Evolutionary conservation across 2,113 vertebrate genomes (phyloP), one percentile per base, ranked within the genome.

Genomic region (Vidua macroura): DNA sequence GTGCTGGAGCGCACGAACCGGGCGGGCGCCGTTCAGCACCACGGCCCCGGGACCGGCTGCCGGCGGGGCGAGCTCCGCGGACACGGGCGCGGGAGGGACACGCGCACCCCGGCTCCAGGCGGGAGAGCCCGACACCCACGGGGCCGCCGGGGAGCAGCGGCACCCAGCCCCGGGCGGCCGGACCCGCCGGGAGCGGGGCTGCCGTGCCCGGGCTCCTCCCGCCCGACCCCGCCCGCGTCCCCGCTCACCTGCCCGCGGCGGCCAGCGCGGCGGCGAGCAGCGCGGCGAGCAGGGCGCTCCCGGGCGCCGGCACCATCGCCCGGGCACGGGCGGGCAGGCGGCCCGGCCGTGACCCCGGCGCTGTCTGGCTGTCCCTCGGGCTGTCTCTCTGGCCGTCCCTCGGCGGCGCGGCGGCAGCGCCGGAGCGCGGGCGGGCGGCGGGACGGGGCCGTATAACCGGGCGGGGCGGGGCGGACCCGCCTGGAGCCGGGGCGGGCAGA

Each of bases 311-410:
- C 46, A 37, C 67, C 67, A 69, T 69, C 48, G 46, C 35, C 66
- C 67, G 67, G 35, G 27, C 35, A 52, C 48, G 35, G 67, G 6
- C 62, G 39, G 62, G 14, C 62, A 13, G 59, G 35, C 21, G 63
- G 43, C 63, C 23, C 56, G 56, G 56, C n/a, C 58, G n/a, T 98
- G 64, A 30, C 74, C 96, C 73, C 96, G 97, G 73, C 27, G 23
- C 41, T 58, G 70, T 58, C 31, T 1, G 70, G 11, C 72, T 35
- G 31, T 35, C 52, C 30, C 35, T 18, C 37, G 11, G 48, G 35
- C 68, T 3, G 49, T 10, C 11, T 48, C 51, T 35, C 23, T 13
- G 11, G 41, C 41, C 41, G 41, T 41, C 41, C 41, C 41, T 41
- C 41, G 41, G 41, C 41, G 41, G 41, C 28, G 35, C 44, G 24